Evolutionary conservation across 2,888 invertebrate genomes (phyloP), one percentile per base, ranked within the genome.

Genomic region (Halictus quadricinctus): DNA sequence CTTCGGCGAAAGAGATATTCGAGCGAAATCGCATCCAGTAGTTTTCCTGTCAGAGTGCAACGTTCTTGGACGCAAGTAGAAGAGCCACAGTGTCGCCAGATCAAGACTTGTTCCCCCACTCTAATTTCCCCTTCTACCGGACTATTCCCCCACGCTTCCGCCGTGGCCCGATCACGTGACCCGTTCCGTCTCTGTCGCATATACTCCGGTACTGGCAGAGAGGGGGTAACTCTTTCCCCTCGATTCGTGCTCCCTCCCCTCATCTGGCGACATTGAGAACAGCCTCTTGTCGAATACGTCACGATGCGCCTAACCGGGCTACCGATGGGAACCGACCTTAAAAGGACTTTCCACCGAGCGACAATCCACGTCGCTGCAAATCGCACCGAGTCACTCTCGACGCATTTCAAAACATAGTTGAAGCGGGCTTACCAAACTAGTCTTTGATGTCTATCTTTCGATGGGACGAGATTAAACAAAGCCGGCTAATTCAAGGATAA

Each of bases 401-500:
- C 66, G 29, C 36, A 36, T 18, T 66, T 21, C 18, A 36, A 36
- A 66, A 36, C 66, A 8, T 29, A 6, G 15, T 29, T 69, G 0
- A n/a, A 21, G 21, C 12, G 10, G 12, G n/a, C 12, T 69, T n/a
- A 12, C 66, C 41, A 43, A 69, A 21, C n/a, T n/a, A 10, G 21
- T 1, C 69, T 69, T 69, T 12, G 69, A 43, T n/a, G 66, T 69
- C 21, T 69, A 43, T 10, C 41, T 41, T n/a, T 10, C 36, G 41
- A 69, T 69, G 41, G 41, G n/a, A 43, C 41, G 12, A 41, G 69
- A 69, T 69, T 43, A 43, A 69, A 69, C 69, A 43, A 69, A 21
- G 36, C 18, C 41, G 8, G 69, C 13, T 69, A 69, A 54, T 54
- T n/a, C 12, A 36, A 66, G 18, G 70, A 41, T 69, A 69, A 69